Evolutionary conservation across 92 coral and sea anemone species (phyloP).

Genomic region (Palythoa heliodiscus): DNA sequence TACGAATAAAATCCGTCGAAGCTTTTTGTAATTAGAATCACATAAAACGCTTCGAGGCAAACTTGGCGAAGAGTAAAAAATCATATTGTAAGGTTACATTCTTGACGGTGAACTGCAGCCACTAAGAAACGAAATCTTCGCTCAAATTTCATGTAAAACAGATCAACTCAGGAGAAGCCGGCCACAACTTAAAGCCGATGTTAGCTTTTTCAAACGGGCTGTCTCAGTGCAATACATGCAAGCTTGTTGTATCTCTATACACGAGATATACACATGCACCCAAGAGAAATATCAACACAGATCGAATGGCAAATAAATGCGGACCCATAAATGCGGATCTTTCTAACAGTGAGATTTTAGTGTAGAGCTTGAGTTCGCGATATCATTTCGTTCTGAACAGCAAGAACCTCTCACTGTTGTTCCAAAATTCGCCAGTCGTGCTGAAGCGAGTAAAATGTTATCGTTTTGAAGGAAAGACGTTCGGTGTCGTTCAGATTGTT

Average conservation of each 20-base stretch:
- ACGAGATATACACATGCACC: background rate
- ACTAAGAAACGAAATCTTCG: slow-evolving; percentile 17
- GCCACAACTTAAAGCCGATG: slow-evolving; percentile 20
- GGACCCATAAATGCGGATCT: slow-evolving; percentile 6
- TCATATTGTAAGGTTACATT: slow-evolving; percentile 22
- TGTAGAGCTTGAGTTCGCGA: background rate
- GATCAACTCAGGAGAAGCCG: slow-evolving; percentile 16
- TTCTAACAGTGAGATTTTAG: background rate
- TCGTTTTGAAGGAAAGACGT: background rate
- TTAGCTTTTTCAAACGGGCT: background rate
- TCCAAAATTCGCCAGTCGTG: slow-evolving; percentile 8
- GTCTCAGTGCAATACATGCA: background rate
- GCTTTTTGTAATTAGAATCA: slow-evolving; percentile 22
- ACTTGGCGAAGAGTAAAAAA: background rate
- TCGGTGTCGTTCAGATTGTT: background rate
- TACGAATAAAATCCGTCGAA: background rate
- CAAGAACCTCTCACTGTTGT: background rate
- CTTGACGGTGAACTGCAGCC: slow-evolving; percentile 1
- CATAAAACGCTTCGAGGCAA: slow-evolving; percentile 40
- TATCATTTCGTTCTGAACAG: background rate
- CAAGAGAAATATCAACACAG: slow-evolving; percentile 1
- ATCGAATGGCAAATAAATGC: background rate
- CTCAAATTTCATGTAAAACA: slow-evolving; percentile 18
- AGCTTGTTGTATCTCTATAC: background rate
- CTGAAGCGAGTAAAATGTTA: slow-evolving; percentile 2